Conservation (phyloP, 2,888 invertebrate species). For the Mythimna albipuncta region DNA sequence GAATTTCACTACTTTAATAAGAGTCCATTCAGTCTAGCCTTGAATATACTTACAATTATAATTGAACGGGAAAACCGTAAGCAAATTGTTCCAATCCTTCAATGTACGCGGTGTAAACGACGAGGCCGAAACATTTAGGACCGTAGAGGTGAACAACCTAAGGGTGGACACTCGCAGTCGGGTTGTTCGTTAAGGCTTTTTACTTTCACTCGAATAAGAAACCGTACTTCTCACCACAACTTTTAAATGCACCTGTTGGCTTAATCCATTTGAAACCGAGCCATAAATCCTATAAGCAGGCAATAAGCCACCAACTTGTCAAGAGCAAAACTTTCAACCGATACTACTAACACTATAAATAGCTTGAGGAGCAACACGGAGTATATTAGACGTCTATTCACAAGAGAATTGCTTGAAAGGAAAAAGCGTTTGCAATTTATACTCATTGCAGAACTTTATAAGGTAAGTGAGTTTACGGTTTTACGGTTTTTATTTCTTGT, state of each 20-base stretch:
- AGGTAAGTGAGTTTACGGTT: conserved; percentile 45
- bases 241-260: conserved; percentile 43
- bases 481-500: conserved; percentile 42
- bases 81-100: too few species aligned
- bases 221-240: neutral
- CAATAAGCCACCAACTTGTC: conserved; percentile 53
- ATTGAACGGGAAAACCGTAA: too few species aligned
- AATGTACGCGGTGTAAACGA: too few species aligned
- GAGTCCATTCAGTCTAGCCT: too few species aligned
- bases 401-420: conserved; percentile 36
- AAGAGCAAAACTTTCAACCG: conserved; percentile 33
- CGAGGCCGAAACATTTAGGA: too few species aligned
- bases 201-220: neutral
- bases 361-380: conserved; percentile 24
- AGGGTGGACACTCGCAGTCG: too few species aligned
- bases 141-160: too few species aligned
- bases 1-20: too few species aligned
- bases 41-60: too few species aligned
- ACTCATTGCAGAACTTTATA: conserved; percentile 51
- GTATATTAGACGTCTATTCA: conserved; percentile 47
- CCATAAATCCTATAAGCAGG: conserved; percentile 35
- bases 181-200: too few species aligned
- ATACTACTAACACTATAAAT: conserved; percentile 42
- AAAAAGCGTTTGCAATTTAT: conserved; percentile 54
- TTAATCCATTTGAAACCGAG: conserved; percentile 33